Evolutionary conservation across 2,113 vertebrate species (phyloP).

Genomic region (Eubucco bourcierii): DNA sequence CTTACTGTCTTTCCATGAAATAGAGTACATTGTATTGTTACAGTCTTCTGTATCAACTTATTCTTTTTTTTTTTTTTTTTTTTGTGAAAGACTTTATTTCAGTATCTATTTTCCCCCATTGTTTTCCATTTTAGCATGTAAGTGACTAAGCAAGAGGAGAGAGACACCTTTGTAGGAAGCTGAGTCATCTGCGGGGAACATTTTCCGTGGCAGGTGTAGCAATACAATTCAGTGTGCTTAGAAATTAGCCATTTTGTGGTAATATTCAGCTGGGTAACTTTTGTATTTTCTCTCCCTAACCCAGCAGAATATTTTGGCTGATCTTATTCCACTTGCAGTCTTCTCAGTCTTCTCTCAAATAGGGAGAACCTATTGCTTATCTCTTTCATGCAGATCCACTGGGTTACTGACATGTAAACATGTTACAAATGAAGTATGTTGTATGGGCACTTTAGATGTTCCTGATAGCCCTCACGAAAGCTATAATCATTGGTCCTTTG

Average conservation of each 20-base stretch:
- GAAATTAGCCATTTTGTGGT: not conserved
- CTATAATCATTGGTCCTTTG: not conserved
- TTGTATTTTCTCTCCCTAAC: not conserved
- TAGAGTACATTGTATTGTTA: not conserved
- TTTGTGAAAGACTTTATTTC: not conserved
- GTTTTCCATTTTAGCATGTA: not conserved
- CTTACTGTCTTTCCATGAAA: not conserved
- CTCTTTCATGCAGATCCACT: not conserved
- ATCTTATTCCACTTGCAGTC: not conserved
- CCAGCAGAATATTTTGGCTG: not conserved
- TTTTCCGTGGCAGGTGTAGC: not conserved
- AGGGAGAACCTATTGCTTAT: not conserved
- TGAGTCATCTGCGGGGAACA: not conserved
- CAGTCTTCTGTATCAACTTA: rapidly evolving
- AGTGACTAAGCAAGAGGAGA: not conserved
- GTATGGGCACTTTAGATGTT: not conserved
- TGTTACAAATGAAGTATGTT: not conserved
- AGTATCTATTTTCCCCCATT: not conserved
- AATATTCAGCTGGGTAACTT: not conserved
- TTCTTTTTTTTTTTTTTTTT: not conserved
- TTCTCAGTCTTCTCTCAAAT: not conserved
- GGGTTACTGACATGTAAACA: not conserved
- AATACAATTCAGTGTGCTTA: not conserved
- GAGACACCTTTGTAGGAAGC: not conserved
- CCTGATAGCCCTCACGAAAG: not conserved